Base-by-base conservation (phyloP, 2,797 vertebrate genomes). In the Mus spretus region DNA sequence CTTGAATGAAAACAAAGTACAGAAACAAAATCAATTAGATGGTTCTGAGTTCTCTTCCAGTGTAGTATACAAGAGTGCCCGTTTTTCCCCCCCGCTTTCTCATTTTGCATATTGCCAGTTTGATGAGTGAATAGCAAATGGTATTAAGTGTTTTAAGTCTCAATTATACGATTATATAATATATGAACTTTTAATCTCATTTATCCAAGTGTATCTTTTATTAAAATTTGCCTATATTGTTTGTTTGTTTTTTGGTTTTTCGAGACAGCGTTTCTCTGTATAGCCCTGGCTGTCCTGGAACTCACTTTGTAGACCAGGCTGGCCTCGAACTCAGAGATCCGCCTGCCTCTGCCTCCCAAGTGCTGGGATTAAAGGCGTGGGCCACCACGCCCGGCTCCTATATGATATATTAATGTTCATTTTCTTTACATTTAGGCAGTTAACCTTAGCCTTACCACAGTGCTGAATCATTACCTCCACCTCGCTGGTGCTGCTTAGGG, bases 1-100 rank as follows among this genome's bases (percentile, higher is more conserved):
- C 85, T 72, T 89, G 37, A 95, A 79, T 91, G 91, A 82, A 88
- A 86, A 63, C 40, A 63, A 79, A 78, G 26, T 74, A 74, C 1
- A 78, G 53, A 93, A 93, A 75, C 17, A 89, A 87, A 90, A 47
- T 50, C 28, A 92, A 34, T 87, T 81, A 72, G 87, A n/a, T 82
- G 31, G 24, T 94, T 61, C 28, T 84, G 47, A 87, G 22, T 97
- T 96, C 37, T 34, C 72, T 95, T 93, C 79, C 13, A 37, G 82
- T 37, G 3, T 24, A 80, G 8, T 70, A 14, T 55, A n/a, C 8
- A 88, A 74, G 72, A 83, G 59, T 67, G 15, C 14, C 31, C 37
- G 0, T 44, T 59, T 82, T 61, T 26, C 37, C 7, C 7, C 37
- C 7, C 7, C 61, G 28, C 28, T 80, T 59, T 82, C 28, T 89